Evolutionary conservation across 2,888 invertebrate species (phyloP).

Genomic region (Zygogramma bicolorata): DNA sequence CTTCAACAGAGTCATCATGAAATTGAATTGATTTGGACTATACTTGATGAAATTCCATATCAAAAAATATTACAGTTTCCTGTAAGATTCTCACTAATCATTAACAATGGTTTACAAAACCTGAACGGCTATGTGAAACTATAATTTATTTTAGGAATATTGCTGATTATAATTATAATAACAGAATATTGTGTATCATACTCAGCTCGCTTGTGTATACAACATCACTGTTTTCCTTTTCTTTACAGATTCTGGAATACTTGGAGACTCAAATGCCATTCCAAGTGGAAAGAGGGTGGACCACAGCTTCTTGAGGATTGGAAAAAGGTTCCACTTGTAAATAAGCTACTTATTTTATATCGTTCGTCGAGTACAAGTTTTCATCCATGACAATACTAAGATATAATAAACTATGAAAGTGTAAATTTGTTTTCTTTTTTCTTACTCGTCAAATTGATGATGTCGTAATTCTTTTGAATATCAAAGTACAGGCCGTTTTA

Average conservation of each 20-base stretch:
- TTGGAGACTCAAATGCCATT: background rate
- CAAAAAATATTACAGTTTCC: no score
- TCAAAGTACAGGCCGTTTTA: no score
- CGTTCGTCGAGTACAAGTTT: background rate
- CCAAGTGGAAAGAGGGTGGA: conserved; percentile 25
- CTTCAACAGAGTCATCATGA: no score
- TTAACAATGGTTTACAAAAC: no score
- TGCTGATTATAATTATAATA: background rate
- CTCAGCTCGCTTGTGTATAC: background rate
- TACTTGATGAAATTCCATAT: no score
- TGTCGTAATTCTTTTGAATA: no score
- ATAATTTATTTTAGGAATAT: no score
- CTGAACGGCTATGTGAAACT: no score
- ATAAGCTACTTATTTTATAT: background rate
- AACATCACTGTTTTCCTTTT: no score
- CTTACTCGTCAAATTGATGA: no score
- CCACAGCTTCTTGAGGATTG: conserved; percentile 29
- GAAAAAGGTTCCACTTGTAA: conserved; percentile 17
- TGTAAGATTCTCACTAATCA: no score
- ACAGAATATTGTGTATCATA: background rate
- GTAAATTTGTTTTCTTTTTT: background rate
- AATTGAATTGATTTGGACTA: no score
- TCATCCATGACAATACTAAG: background rate
- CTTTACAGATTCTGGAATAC: background rate
- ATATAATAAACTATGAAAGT: background rate